These are phyloP conservation scores for Volucella inflata DNA, from an alignment of 2,888 invertebrate genomes.

Conservation along the genomic window DNA sequence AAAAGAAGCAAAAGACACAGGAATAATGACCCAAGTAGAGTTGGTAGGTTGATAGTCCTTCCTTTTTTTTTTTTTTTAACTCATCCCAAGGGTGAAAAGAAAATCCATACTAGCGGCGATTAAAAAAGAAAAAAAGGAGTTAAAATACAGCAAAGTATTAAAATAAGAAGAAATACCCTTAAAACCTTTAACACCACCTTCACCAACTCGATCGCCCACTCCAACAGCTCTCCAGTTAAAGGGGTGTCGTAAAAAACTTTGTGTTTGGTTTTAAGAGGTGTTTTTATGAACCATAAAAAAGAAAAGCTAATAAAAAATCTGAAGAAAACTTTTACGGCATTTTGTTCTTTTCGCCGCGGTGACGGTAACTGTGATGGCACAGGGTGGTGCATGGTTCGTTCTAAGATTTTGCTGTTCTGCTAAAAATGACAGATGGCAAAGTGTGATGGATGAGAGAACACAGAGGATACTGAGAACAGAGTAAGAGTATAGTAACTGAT, in stretches of 20 bases:
- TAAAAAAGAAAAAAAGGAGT: constrained; percentile 23
- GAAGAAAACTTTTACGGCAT: constrained; percentile 67
- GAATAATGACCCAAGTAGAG: constrained; percentile 39
- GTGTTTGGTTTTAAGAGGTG: constrained; percentile 74
- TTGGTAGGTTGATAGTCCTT: not conserved
- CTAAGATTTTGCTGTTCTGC: not conserved
- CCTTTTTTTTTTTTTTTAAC: constrained; percentile 21
- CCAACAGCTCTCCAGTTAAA: constrained; percentile 37
- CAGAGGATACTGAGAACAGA: too few species aligned
- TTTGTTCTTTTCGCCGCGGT: constrained; percentile 56
- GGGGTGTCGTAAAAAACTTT: constrained; percentile 70
- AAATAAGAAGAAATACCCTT: constrained; percentile 23
- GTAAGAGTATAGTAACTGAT: constrained; percentile 29
- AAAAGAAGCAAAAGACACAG: constrained; percentile 9
- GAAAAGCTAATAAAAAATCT: constrained; percentile 72
- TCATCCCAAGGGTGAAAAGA: constrained; percentile 19
- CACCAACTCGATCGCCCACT: constrained; percentile 24
- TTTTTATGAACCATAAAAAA: constrained; percentile 70
- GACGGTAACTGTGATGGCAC: not conserved
- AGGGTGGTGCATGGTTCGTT: constrained; percentile 9
- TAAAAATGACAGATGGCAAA: constrained; percentile 54
- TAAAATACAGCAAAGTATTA: constrained; percentile 9
- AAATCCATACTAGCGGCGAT: constrained; percentile 52
- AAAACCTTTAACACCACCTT: constrained; percentile 43
- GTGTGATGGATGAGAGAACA: not conserved